Percentiles rank a stretch among this genome's conserved stretches.
Evolutionary conservation across 2,888 invertebrate species (phyloP).

Genomic region (Cryptocheilus praepositus): DNA sequence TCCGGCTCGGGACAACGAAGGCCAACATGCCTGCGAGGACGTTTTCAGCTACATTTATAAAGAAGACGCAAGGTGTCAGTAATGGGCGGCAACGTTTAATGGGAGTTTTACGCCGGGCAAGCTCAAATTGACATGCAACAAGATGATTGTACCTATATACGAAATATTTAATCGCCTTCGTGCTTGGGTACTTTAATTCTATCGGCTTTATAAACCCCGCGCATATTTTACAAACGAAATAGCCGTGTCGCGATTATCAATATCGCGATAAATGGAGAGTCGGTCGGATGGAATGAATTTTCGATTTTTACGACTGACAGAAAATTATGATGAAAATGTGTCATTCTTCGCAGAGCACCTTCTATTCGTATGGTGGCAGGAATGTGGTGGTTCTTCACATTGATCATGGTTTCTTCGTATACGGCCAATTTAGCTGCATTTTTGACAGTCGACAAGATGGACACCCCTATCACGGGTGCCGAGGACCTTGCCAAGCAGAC

Average conservation of each 20-base stretch:
- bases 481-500: constrained; percentile 98
- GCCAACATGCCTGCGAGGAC: no score
- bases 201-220: neutral
- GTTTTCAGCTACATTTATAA: no score
- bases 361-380: constrained; percentile 93
- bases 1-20: constrained; percentile 2
- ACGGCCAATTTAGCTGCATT: constrained; percentile 97
- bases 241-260: neutral
- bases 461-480: constrained; percentile 95
- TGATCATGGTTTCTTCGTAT: constrained; percentile 97
- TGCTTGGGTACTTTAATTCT: no score
- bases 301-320: neutral
- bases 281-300: neutral
- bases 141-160: no score
- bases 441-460: constrained; percentile 94
- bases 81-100: no score
- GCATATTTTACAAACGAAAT: neutral
- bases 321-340: no score
- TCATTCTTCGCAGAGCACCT: constrained; percentile 80
- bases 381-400: constrained; percentile 97
- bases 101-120: no score
- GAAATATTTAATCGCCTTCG: no score
- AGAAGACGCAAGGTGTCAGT: no score
- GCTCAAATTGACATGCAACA: no score
- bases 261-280: neutral